Evolutionary conservation across 2,888 invertebrate genomes (phyloP), one percentile per base, ranked within the genome.

Genomic region (Podotricha telesiphe): DNA sequence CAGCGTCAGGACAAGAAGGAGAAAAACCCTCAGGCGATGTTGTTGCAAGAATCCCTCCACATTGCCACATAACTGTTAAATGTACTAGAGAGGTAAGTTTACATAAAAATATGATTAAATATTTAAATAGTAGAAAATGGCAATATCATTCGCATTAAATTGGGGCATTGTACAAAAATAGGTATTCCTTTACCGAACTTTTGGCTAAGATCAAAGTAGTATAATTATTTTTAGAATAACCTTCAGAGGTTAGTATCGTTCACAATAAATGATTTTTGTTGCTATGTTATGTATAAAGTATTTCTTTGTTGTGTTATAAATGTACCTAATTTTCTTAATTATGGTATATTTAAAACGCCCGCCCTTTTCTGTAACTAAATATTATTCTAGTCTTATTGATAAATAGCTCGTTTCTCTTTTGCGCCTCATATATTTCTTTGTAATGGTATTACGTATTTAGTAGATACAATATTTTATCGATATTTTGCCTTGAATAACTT

Each of bases 61-160:
- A 97, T 92, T 98, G 97, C 93, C 97, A 97, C 91, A 97, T 98
- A 84, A 98, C 97, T 71, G 95, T 98, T 79, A 97, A 97, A 91
- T 97, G 97, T 86, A 98, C 98, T 77, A 95, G 96, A 93, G 98
- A 98, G 94, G 96, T 96, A 90, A 94, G 93, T 8, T 37, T 37
- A 37, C 10, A 1, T 37, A 37, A 37, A 37, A 37, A 37, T 8
- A n/a, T n/a, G n/a, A n/a, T n/a, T n/a, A n/a, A n/a, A n/a, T n/a
- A 10, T 7, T 8, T 37, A 37, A 37, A 37, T 37, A 37, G 8
- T 37, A 37, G 8, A 37, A 37, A 8, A 37, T 37, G 55, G 17
- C 28, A 8, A 55, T 42, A 42, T 42, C 1, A 42, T 42, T 13
- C 42, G 13, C 13, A 34, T 34, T 53, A 17, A 55, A 55, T 55